Evolutionary conservation across 2,888 invertebrate genomes (phyloP), one percentile per base, ranked within the genome.

Genomic region (Tetranychus piercei): DNA sequence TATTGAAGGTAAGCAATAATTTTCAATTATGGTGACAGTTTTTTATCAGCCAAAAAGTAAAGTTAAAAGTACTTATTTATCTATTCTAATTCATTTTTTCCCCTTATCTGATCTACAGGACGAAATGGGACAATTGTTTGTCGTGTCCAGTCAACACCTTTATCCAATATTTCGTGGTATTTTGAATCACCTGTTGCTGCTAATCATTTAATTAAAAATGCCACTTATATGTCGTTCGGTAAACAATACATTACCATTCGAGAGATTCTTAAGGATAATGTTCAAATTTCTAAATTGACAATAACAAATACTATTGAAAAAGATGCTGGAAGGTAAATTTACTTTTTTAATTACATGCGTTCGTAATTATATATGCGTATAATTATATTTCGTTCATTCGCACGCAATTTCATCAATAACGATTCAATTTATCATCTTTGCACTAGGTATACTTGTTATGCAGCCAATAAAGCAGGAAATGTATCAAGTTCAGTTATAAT

Each of bases 241-340:
- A 73, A 77, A 67, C 79, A 79, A 73, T 78, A 79, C 77, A 78
- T 79, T 74, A 74, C 79, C 20, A 79, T 79, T 45, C 73, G 76
- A 23, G 79, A 79, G 73, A 74, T 71, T 70, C 75, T 73, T 18
- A 55, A 9, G 64, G 65, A 20, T 23, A 20, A 23, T 20, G 64
- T 5, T 6, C 23, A 55, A 23, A 73, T 20, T n/a, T 73, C 73
- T 18, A 73, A 20, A 18, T 72, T 79, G 71, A 78, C 77, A 15
- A 79, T 79, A 72, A 77, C 78, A 72, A 79, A 79, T 72, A 79
- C 78, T 18, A 77, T 79, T 77, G 76, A 78, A 74, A 79, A 79
- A 76, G 79, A 79, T 74, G 74, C 76, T 75, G 79, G 79, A 43
- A 74, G 77, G 69, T 78, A 78, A 73, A 75, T 77, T 69, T 34